Base-by-base conservation (phyloP, 2,888 invertebrate genomes). In the Tachina lurida region DNA sequence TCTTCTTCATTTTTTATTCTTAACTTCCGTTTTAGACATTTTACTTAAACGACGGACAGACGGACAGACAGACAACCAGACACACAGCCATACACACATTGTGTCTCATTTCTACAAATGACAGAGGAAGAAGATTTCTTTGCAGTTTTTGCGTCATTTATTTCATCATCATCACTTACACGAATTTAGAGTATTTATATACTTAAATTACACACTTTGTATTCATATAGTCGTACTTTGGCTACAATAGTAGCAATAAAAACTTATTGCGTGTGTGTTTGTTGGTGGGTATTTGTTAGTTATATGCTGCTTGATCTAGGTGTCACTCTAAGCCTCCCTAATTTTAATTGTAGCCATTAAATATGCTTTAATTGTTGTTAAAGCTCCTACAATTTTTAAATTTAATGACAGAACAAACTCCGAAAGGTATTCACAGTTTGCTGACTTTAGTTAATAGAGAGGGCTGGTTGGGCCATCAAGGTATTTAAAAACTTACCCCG, bases 21-120 rank as follows among this genome's bases (percentile, higher is more conserved):
- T 77, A 71, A 80, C 85, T 83, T 87, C 85, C 87, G 83, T 83
- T 85, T 84, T 54, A 83, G 83, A 83, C 76, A 82, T 86, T 87
- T 87, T 87, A 77, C 67, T 68, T 41, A 62, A 49, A 71, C 58
- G 60, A 17, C 60, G 68, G 49, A 56, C 15, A 54, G 49, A 22
- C 60, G 54, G 17, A 31, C 31, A 31, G 31, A 31, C 31, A 31
- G 31, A 31, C 31, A 31, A 4, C 2, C 31, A 31, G 31, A 41
- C 52, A 60, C 49, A 62, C 54, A 43, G 71, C 54, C 39, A 17
- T 31, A 62, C 45, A 22, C 70, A 54, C 63, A 71, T 39, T 58
- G 77, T 60, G 80, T 79, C 41, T 58, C 65, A 63, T 84, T 54
- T 65, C 10, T 65, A 73, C 60, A 84, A 62, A 81, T 68, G 60